Evolutionary conservation across 2,797 vertebrate species (phyloP).

Genomic region (Moxostoma hubbsi): DNA sequence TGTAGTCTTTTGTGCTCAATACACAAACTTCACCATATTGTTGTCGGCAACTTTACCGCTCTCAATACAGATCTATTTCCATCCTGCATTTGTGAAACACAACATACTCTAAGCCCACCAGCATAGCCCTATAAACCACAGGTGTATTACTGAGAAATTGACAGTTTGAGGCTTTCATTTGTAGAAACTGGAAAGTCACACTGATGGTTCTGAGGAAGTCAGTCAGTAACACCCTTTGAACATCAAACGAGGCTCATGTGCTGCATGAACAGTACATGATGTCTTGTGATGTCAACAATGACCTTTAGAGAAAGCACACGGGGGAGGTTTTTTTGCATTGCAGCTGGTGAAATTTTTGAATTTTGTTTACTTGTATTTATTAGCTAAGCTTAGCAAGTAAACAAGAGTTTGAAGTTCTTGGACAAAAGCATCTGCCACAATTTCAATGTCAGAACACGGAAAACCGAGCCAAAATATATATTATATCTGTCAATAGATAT

Average conservation of each 20-base stretch:
- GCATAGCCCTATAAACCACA: slow-evolving; percentile 7
- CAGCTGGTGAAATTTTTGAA: not conserved
- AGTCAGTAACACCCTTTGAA: slow-evolving; percentile 43
- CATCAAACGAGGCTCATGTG: slow-evolving; percentile 23
- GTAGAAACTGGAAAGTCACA: slow-evolving; percentile 55
- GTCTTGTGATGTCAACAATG: slow-evolving; percentile 61
- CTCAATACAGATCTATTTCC: slow-evolving; percentile 9
- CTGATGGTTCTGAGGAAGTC: slow-evolving; percentile 52
- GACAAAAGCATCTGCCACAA: slow-evolving; percentile 18
- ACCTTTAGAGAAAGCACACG: slow-evolving; percentile 65
- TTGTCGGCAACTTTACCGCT: not conserved
- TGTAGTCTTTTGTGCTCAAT: not conserved
- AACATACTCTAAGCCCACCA: not conserved
- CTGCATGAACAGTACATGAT: slow-evolving; percentile 41
- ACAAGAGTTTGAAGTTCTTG: not conserved
- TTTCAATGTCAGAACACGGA: not conserved
- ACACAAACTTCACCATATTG: not conserved
- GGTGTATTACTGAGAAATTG: slow-evolving; percentile 43
- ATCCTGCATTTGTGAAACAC: not conserved
- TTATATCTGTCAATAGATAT: not conserved
- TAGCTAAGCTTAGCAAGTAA: slow-evolving; percentile 6
- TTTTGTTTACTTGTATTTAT: slow-evolving; percentile 12
- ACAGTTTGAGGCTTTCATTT: slow-evolving; percentile 74
- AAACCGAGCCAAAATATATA: not conserved
- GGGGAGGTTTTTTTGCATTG: slow-evolving; percentile 10